These are phyloP conservation scores for Euplexia lucipara DNA, from an alignment of 2,888 invertebrate genomes.

Conservation along the genomic window DNA sequence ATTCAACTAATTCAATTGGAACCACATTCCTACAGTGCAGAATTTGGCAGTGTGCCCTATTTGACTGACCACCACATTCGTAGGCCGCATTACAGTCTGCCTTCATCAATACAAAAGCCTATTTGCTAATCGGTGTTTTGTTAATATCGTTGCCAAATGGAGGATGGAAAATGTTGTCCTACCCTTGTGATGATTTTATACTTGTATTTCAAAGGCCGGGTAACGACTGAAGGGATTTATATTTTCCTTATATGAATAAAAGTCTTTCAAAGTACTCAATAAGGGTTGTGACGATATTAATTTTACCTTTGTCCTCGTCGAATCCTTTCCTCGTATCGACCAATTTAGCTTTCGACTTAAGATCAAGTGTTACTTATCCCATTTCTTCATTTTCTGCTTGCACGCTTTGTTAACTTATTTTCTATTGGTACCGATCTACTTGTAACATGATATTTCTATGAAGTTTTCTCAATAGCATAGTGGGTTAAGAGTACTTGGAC, in stretches of 20 bases:
- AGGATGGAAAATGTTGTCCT: neutral
- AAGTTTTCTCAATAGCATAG: neutral
- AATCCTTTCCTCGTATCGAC: neutral
- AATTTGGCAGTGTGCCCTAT: slow-evolving; percentile 63
- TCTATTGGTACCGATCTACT: neutral
- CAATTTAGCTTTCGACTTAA: neutral
- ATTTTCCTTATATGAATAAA: slow-evolving; percentile 15
- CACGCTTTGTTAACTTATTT: neutral
- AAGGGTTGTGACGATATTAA: neutral
- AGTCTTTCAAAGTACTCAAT: neutral
- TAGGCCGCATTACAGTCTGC: slow-evolving; percentile 37
- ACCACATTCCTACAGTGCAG: slow-evolving; percentile 53
- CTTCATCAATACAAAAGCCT: slow-evolving; percentile 49
- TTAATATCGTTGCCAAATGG: slow-evolving; percentile 26
- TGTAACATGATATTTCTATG: neutral
- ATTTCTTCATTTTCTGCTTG: neutral
- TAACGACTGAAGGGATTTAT: neutral
- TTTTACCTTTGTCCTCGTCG: neutral
- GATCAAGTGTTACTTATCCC: neutral
- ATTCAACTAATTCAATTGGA: slow-evolving; percentile 60
- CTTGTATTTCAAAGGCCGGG: neutral
- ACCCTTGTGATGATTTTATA: neutral
- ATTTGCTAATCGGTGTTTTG: slow-evolving; percentile 51
- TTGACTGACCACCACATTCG: slow-evolving; percentile 55
- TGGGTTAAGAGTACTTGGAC: slow-evolving; percentile 13